Evolutionary conservation across 2,797 vertebrate species (phyloP).

Genomic region (Novumbra hubbsi): DNA sequence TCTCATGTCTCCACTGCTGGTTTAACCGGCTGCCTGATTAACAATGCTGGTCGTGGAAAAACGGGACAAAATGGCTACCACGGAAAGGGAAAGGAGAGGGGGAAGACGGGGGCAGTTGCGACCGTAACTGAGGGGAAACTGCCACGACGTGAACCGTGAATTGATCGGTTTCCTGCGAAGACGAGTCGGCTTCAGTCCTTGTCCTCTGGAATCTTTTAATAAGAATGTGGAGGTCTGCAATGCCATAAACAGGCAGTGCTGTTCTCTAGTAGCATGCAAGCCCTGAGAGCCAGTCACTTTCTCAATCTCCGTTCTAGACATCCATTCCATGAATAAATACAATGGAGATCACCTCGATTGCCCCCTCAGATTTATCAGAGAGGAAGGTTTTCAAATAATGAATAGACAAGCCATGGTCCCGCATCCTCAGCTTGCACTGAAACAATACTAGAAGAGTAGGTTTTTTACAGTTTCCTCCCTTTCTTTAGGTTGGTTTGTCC

Average conservation of each 20-base stretch:
- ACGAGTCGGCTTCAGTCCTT: neutral
- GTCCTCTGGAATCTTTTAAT: neutral
- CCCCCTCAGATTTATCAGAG: conserved; percentile 41
- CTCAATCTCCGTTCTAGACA: conserved; percentile 40
- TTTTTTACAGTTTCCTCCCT: neutral
- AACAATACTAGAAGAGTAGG: conserved; percentile 29
- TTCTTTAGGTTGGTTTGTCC: too few species aligned
- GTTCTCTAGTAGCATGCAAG: conserved; percentile 43
- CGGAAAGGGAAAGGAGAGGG: neutral
- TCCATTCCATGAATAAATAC: conserved; percentile 55
- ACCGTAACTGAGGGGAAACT: neutral
- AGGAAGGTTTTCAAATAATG: conserved; percentile 43
- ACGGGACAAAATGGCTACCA: neutral
- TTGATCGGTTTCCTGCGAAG: neutral
- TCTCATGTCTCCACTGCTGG: neutral
- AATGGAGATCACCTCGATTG: conserved; percentile 41
- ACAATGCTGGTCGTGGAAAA: neutral
- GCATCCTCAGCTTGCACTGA: conserved; percentile 29
- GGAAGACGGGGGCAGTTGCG: neutral
- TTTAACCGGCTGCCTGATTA: neutral
- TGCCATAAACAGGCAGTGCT: neutral
- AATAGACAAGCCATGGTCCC: conserved; percentile 20
- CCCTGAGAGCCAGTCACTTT: conserved; percentile 12
- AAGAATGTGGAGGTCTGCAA: conserved; percentile 1
- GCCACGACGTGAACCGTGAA: neutral